phyloP scores from a whole-genome alignment of 2,797 vertebrate species.

The Phyllotis vaccarum region DNA sequence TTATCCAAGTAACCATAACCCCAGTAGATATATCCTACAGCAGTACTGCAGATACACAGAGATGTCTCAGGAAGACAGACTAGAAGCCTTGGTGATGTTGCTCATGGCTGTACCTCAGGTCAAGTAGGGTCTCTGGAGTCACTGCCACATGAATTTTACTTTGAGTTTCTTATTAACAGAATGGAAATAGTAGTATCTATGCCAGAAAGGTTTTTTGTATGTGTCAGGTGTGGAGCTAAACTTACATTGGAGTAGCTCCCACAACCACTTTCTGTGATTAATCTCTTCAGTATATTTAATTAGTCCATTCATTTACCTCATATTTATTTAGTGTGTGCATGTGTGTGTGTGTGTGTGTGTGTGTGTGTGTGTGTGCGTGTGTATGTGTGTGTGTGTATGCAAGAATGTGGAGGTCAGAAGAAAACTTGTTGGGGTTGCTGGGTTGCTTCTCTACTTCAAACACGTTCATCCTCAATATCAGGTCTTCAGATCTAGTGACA shows the following conservation, averaged over 20 bases:
- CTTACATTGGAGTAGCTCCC: background rate
- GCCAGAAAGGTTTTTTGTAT: background rate
- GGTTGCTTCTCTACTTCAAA: background rate
- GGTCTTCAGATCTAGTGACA: background rate
- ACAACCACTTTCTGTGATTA: background rate
- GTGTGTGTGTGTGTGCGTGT: background rate
- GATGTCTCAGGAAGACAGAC: background rate
- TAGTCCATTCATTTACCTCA: background rate
- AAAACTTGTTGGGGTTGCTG: background rate
- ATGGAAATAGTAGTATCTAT: background rate
- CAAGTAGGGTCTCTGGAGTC: background rate
- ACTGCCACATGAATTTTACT: background rate
- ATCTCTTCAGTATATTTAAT: background rate
- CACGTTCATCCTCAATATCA: background rate
- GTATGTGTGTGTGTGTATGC: too few species aligned
- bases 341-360: background rate
- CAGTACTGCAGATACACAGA: background rate
- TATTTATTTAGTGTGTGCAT: background rate
- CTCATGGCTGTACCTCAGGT: background rate
- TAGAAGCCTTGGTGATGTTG: background rate
- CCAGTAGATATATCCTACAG: background rate
- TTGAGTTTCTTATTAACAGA: conserved; percentile 5
- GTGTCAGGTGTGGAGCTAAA: background rate
- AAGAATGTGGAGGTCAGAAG: background rate
- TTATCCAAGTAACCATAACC: background rate